These are phyloP conservation scores for Petrocephalus schoutedeni DNA, from an alignment of 2,797 vertebrate genomes.

Conservation along the genomic window DNA sequence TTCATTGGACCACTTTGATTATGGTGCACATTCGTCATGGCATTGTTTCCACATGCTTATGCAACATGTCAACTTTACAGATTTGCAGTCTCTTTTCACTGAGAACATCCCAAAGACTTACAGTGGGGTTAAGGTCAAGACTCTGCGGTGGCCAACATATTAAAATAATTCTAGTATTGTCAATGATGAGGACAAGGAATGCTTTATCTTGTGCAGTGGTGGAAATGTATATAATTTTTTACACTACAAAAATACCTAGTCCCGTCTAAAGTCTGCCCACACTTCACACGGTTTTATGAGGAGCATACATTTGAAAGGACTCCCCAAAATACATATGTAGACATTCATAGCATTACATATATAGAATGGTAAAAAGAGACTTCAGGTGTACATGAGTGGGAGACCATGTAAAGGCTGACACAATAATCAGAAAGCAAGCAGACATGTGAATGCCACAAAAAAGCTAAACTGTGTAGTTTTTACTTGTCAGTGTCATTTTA, in stretches of 20 bases:
- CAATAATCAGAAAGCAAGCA: neutral
- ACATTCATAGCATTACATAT: neutral
- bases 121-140: too few relatives aligned
- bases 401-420: neutral
- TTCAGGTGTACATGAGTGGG: neutral
- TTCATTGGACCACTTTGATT: too few relatives aligned
- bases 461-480: neutral
- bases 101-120: too few relatives aligned
- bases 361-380: neutral
- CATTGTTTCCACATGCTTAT: too few relatives aligned
- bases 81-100: too few relatives aligned
- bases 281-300: neutral
- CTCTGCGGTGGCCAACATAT: neutral
- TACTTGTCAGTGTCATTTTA: neutral
- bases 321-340: neutral
- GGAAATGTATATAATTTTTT: neutral
- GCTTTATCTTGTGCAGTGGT: neutral
- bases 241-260: neutral
- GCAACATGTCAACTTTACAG: too few relatives aligned
- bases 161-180: slow-evolving; percentile 10
- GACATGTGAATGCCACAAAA: neutral
- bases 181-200: neutral
- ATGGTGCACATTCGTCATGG: too few relatives aligned
- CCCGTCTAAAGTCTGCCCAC: neutral
- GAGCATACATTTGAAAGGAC: neutral